Conservation (phyloP, 1,140 invertebrate genomes). For the Hylyphantes graminicola region DNA sequence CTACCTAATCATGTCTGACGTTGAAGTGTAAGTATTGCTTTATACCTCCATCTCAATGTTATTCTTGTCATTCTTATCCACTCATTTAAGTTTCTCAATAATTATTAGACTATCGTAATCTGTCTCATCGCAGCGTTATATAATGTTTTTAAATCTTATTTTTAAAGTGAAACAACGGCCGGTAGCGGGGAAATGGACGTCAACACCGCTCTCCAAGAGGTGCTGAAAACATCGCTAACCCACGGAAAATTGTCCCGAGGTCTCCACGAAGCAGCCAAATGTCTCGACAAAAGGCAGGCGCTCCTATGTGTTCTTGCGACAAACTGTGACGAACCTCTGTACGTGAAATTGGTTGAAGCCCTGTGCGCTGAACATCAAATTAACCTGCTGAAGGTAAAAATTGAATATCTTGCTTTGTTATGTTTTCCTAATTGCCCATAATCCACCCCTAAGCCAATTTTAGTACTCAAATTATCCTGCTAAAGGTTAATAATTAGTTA, state of each 20-base stretch:
- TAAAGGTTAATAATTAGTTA: too few species aligned
- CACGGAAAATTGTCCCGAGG: constrained; percentile 96
- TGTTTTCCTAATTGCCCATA: too few species aligned
- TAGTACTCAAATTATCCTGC: too few species aligned
- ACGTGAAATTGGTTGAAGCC: constrained; percentile 98
- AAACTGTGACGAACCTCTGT: constrained; percentile 97
- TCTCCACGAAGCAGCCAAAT: constrained; percentile 95
- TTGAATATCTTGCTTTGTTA: too few species aligned
- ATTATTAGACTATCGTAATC: background rate
- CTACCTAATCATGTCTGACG: constrained; percentile 13
- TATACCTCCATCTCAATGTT: background rate
- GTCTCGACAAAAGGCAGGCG: constrained; percentile 96
- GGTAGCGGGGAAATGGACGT: constrained; percentile 84
- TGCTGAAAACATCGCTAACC: constrained; percentile 93
- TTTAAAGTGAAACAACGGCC: constrained; percentile 9
- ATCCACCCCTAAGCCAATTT: too few species aligned
- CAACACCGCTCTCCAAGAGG: constrained; percentile 95
- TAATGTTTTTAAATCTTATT: background rate
- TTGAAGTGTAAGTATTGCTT: constrained; percentile 17
- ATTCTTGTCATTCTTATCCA: too few species aligned
- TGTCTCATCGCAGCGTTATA: background rate
- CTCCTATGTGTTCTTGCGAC: constrained; percentile 96
- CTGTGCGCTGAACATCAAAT: constrained; percentile 98
- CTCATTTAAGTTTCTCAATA: background rate
- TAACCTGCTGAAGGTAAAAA: constrained; percentile 83